Conservation (phyloP, 1,140 invertebrate genomes). For the Drosophila sechellia region DNA sequence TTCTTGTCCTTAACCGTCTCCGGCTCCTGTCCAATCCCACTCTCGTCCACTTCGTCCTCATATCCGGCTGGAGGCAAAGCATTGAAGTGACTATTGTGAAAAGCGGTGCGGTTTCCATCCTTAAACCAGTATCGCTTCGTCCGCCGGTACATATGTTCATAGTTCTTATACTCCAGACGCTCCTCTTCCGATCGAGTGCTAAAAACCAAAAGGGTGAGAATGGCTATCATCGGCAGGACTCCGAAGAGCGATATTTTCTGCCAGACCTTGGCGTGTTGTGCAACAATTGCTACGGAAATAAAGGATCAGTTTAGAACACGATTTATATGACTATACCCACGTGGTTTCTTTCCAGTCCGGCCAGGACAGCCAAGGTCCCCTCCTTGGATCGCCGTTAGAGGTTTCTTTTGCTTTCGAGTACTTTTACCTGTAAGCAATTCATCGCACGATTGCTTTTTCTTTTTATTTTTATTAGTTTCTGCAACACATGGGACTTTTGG, state of each 20-base stretch:
- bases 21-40: background rate
- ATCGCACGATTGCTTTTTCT: background rate
- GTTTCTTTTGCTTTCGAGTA: background rate
- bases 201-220: conserved; percentile 1
- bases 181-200: background rate
- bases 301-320: background rate
- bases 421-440: background rate
- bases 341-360: background rate
- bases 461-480: background rate
- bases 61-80: conserved; percentile 1
- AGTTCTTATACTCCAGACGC: conserved; percentile 1
- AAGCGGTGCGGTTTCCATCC: conserved; percentile 4
- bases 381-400: conserved; percentile 5
- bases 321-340: background rate
- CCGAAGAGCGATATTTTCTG: conserved; percentile 3
- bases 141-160: conserved; percentile 2
- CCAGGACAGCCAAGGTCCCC: conserved; percentile 1
- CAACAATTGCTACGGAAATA: background rate
- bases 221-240: background rate
- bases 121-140: background rate
- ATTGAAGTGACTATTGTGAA: background rate
- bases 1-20: conserved; percentile 1
- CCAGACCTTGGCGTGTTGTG: background rate
- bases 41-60: conserved; percentile 4
- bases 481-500: background rate